phyloP scores from a whole-genome alignment of 2,113 vertebrate species.

The Phaetusa simplex region DNA sequence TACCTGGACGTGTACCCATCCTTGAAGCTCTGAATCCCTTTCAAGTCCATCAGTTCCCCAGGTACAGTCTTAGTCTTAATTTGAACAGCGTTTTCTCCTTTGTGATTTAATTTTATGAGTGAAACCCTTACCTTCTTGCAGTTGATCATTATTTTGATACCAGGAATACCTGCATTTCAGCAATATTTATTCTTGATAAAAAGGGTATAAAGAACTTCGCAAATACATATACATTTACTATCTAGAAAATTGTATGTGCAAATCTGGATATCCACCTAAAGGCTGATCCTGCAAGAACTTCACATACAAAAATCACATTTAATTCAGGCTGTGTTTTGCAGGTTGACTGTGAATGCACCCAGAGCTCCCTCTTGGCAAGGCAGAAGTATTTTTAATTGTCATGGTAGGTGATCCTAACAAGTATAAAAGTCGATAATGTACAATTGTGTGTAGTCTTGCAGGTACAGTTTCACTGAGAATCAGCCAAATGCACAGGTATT shows the following conservation, averaged over 20 bases:
- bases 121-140: neutral
- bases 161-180: neutral
- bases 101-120: neutral
- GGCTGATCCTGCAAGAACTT: neutral
- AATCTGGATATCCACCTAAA: neutral
- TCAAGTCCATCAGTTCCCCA: neutral
- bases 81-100: neutral
- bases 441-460: neutral
- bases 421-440: neutral
- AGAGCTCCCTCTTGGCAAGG: neutral
- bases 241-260: neutral
- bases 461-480: neutral
- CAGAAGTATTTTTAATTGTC: neutral
- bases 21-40: neutral
- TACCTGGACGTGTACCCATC: neutral
- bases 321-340: neutral
- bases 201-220: neutral
- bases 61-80: neutral
- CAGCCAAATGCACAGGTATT: neutral
- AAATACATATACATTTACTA: neutral
- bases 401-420: neutral
- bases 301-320: neutral
- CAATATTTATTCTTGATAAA: neutral
- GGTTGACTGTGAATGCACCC: neutral
- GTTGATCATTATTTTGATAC: neutral